Conservation (phyloP, 2,113 vertebrate species). For the Ctenodactylus gundi region DNA sequence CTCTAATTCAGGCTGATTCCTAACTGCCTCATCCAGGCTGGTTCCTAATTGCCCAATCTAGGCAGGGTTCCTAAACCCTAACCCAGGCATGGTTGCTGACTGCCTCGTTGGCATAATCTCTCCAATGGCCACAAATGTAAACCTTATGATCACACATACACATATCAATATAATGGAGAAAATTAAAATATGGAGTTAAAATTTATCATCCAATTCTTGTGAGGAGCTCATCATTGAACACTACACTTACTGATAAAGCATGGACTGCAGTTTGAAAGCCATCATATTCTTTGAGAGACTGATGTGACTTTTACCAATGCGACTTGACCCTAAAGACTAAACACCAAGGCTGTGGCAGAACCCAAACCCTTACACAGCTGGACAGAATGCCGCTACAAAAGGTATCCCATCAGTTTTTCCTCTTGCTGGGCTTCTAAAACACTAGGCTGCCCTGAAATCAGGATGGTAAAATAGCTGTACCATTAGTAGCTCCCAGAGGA, state of each 20-base stretch:
- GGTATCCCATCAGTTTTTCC: neutral
- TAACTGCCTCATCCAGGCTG: no score
- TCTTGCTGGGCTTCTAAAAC: neutral
- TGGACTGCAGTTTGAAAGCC: neutral
- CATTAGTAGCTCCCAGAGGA: neutral
- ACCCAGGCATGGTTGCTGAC: no score
- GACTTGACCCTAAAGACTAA: neutral
- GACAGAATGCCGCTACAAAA: no score
- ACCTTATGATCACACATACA: no score
- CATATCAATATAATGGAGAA: no score
- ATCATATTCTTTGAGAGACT: neutral
- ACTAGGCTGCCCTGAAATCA: neutral
- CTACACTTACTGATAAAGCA: neutral
- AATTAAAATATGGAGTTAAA: neutral
- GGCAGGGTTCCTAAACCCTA: no score
- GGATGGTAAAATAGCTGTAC: neutral
- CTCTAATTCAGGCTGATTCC: no score
- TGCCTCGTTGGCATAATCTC: no score
- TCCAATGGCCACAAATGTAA: no score
- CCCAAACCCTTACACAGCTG: neutral
- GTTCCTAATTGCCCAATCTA: no score
- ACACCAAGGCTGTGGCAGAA: neutral
- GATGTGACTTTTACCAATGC: neutral
- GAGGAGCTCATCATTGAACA: neutral
- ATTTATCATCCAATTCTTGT: slow-evolving; percentile 5